phyloP scores from a whole-genome alignment of 2,888 invertebrate species.

The Stictocephala bisonia region DNA sequence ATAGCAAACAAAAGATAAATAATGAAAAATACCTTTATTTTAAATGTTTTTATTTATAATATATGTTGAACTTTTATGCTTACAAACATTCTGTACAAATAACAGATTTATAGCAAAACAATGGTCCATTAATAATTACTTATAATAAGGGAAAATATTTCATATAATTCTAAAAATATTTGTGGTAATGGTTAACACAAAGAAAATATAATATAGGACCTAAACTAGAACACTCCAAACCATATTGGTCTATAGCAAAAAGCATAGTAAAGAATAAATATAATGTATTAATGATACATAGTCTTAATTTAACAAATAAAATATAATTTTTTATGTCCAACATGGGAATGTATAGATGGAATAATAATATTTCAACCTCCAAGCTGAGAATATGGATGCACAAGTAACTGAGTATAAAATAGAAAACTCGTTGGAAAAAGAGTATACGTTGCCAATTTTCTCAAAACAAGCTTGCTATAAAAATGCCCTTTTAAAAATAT shows the following conservation, averaged over 20 bases:
- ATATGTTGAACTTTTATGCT: constrained; percentile 16
- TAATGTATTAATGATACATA: not conserved
- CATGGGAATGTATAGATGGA: constrained; percentile 21
- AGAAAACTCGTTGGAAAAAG: not conserved
- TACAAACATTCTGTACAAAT: constrained; percentile 15
- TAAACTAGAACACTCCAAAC: not conserved
- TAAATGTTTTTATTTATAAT: constrained; percentile 26
- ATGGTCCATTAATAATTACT: not conserved
- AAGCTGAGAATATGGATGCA: not conserved
- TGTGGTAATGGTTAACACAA: not conserved
- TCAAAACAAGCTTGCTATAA: constrained; percentile 7
- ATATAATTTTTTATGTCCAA: not conserved
- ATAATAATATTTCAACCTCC: not conserved
- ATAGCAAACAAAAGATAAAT: no score
- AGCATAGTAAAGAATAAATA: not conserved
- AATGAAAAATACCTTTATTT: no score
- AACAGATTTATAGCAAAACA: constrained; percentile 3
- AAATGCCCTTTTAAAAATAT: constrained; percentile 22
- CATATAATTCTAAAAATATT: not conserved
- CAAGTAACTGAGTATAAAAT: not conserved
- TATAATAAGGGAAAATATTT: not conserved
- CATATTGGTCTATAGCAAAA: not conserved
- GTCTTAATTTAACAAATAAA: not conserved
- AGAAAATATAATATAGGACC: not conserved
- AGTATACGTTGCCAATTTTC: not conserved